Base-by-base conservation (phyloP, 2,113 vertebrate species). In the Pseudolaguvia tuberculata region DNA sequence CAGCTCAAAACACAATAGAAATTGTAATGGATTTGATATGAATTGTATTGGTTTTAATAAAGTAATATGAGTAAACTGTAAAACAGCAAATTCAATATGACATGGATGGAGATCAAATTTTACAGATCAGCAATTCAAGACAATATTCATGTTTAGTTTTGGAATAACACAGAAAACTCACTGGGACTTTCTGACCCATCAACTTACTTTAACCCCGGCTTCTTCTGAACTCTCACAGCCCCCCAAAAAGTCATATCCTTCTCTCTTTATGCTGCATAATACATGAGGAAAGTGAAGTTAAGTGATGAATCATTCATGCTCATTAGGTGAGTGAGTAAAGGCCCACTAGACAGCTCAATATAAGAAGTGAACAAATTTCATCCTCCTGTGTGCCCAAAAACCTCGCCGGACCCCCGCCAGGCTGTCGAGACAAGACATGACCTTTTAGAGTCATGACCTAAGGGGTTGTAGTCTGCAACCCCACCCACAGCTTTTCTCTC, bases 131-230 rank as follows among this genome's bases (percentile, higher is more conserved):
- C 84, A 84, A 91, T 87, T 87, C 88, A 90, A 90, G 1, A 78
- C 81, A 68, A 83, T 81, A 85, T 86, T 82, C 87, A 85, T 81
- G 85, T 88, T 89, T 89, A 14, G 21, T 88, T 88, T 90, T 85
- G 85, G 83, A 79, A 63, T 79, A 70, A 78, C 82, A 85, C 84
- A 85, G 85, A 86, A 87, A 89, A 85, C 75, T 78, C 74, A 53
- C 61, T 59, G 74, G 55, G 42, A n/a, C 13, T 57, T 66, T 23
- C 73, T 12, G 65, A 66, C 23, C 58, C 61, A 27, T 59, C 13
- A 55, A 50, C 17, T 47, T 58, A 45, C 58, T 39, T 67, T 58
- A 66, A 31, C 25, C 51, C 39, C 27, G 29, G 7, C 45, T 59
- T 59, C 56, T 21, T 65, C 21, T 52, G 35, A 39, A 63, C n/a